Base-by-base conservation (phyloP, 2,888 invertebrate species). In the Boloria euphrosyne region DNA sequence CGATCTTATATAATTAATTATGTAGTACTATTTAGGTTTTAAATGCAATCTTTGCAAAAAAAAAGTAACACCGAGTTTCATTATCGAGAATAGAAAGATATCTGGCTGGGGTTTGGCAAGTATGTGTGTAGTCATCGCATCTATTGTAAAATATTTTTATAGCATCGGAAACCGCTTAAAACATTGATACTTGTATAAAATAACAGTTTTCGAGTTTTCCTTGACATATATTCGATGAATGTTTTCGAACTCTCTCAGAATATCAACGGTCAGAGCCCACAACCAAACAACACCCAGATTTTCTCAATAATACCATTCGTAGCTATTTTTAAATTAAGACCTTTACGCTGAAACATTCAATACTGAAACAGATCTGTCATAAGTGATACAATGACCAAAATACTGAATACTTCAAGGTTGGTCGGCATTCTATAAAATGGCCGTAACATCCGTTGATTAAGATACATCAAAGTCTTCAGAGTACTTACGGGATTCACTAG, bases 371-470 rank as follows among this genome's bases (percentile, higher is more conserved):
- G 74, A 77, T 71, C 72, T 70, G 74, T 73, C 71, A 73, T 70
- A 64, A 68, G 75, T 76, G 78, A 81, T 82, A 83, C 86, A 83
- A 83, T 84, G 83, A 86, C 86, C 86, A 87, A 87, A 88, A 87
- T 86, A 86, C 83, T 78, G 71, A 77, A 80, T 82, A 78, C 78
- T 81, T 85, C 89, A 89, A 90, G 89, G 89, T 87, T 89, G 85
- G 77, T 78, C 77, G 81, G 78, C 78, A 83, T 83, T 80, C 80
- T 83, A 84, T 89, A 88, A 89, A 89, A 89, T 89, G 87, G 88
- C 89, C 87, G 89, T 85, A 86, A 79, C 83, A 80, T 74, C 78
- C 78, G 77, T 75, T 83, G 80, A 83, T 85, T 81, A 83, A 84
- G 83, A 86, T 76, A 76, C 75, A 79, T 77, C 74, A 79, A 82